Conservation (phyloP, 2,113 vertebrate genomes). For the Neolamprologus modestus region DNA sequence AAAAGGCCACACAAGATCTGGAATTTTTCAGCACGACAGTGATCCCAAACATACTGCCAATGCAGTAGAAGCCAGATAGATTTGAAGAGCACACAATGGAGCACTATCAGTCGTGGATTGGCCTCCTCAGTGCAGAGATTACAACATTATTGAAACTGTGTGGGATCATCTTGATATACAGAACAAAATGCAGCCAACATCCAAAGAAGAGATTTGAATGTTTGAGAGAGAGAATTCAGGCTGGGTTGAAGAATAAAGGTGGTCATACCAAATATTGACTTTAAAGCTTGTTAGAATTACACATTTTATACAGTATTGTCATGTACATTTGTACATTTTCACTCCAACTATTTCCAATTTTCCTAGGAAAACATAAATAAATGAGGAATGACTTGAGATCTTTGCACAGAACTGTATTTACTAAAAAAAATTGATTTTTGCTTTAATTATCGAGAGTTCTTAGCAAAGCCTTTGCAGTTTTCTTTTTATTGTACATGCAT, state of each 20-base stretch:
- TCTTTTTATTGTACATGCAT: not conserved
- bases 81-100: not conserved
- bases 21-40: not conserved
- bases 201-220: not conserved
- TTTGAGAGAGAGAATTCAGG: not conserved
- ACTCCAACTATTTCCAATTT: not conserved
- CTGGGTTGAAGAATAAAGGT: not conserved
- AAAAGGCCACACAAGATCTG: not conserved
- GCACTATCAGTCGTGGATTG: not conserved
- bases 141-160: not conserved
- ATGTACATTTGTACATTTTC: not conserved
- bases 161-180: not conserved
- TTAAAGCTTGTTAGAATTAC: not conserved
- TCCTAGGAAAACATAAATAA: not conserved
- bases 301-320: not conserved
- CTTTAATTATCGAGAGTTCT: not conserved
- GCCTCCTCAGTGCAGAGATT: not conserved
- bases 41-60: not conserved
- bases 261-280: not conserved
- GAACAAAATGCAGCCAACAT: not conserved
- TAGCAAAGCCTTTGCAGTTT: not conserved
- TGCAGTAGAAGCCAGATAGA: not conserved
- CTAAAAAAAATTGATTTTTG: not conserved
- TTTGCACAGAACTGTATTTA: not conserved
- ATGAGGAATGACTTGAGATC: not conserved